Conservation (phyloP, 2,888 invertebrate species). For the Caenorhabditis sp. region DNA sequence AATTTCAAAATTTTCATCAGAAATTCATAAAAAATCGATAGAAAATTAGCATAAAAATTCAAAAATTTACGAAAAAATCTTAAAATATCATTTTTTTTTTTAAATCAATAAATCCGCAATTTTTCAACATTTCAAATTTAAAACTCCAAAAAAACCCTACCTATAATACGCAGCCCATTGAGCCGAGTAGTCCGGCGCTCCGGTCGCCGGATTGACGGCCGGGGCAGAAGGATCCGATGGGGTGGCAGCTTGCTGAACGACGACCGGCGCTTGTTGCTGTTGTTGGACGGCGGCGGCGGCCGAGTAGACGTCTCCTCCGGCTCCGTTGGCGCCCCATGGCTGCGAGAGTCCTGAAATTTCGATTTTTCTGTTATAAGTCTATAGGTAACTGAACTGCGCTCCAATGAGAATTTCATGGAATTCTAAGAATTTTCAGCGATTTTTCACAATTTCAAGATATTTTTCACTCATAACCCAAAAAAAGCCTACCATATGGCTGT, state of each 20-base stretch:
- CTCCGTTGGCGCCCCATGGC: conserved; percentile 37
- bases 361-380: no score
- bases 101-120: no score
- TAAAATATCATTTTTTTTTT: no score
- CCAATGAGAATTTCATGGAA: no score
- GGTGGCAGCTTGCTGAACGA: conserved; percentile 34
- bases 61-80: no score
- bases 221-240: conserved; percentile 48
- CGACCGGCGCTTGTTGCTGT: conserved; percentile 29
- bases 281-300: conserved; percentile 73
- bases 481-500: not conserved
- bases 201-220: conserved; percentile 79
- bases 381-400: no score
- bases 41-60: no score
- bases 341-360: conserved; percentile 14
- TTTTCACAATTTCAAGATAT: not conserved
- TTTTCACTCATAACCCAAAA: no score
- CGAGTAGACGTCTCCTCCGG: conserved; percentile 77
- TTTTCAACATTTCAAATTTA: not conserved
- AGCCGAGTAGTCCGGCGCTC: conserved; percentile 94
- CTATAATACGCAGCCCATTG: conserved; percentile 99
- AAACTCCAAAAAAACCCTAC: conserved; percentile 82
- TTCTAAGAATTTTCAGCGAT: no score
- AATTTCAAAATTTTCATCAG: no score
- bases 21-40: no score